phyloP scores from a whole-genome alignment of 2,113 vertebrate genomes.

The Deroptyus accipitrinus region DNA sequence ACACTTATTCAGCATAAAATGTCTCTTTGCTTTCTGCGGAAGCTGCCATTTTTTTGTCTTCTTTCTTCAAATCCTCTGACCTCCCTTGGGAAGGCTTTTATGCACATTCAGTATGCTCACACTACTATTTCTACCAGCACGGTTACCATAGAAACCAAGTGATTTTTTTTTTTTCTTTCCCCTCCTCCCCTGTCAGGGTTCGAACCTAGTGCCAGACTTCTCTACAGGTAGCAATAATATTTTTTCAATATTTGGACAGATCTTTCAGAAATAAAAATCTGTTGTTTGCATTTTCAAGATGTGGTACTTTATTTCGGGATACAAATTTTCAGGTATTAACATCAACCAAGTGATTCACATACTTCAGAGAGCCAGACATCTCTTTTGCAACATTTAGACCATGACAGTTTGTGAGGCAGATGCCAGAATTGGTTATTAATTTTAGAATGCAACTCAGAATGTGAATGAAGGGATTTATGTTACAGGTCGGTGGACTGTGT shows the following conservation, averaged over 20 bases:
- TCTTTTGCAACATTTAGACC: constrained; percentile 15
- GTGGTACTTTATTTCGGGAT: constrained; percentile 23
- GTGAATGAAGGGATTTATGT: constrained; percentile 15
- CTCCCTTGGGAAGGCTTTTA: constrained; percentile 78
- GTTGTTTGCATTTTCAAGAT: constrained; percentile 63
- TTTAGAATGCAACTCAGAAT: not conserved
- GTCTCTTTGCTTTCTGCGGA: not conserved
- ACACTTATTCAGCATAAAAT: constrained; percentile 71
- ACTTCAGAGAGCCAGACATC: not conserved
- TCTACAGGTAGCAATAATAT: constrained; percentile 65
- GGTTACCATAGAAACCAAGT: constrained; percentile 81
- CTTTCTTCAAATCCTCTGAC: constrained; percentile 60
- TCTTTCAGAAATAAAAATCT: constrained; percentile 40
- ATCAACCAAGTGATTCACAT: not conserved
- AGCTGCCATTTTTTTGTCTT: constrained; percentile 1
- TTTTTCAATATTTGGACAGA: constrained; percentile 72
- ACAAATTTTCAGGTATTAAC: constrained; percentile 43
- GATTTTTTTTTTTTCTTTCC: not conserved
- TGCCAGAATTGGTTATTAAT: constrained; percentile 24
- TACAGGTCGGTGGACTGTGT: not conserved
- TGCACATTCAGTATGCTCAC: constrained; percentile 77
- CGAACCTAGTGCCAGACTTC: constrained; percentile 71
- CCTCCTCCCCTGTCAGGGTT: constrained; percentile 42
- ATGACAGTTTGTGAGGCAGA: constrained; percentile 12
- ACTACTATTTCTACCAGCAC: constrained; percentile 72